Percentiles rank a stretch among this genome's conserved stretches.
phyloP scores from a whole-genome alignment of 2,888 invertebrate species.

The Abrostola triplasia region DNA sequence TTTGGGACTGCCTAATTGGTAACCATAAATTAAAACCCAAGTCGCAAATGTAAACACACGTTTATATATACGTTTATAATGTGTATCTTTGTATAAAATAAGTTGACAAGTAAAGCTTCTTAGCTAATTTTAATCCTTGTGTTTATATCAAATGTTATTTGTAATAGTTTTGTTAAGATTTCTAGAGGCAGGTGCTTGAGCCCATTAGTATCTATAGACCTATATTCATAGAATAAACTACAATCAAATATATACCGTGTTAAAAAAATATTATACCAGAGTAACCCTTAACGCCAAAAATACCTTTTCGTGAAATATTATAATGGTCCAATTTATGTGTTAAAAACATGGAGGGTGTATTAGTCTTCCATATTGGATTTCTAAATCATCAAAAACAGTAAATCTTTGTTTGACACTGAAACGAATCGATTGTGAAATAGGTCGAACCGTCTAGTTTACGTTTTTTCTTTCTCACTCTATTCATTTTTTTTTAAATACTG shows the following conservation, averaged over 20 bases:
- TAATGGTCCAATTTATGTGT: too few species aligned
- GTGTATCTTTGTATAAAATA: slow-evolving; percentile 49
- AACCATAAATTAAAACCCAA: slow-evolving; percentile 32
- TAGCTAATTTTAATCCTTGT: slow-evolving; percentile 43
- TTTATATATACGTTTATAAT: slow-evolving; percentile 41
- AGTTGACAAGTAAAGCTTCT: slow-evolving; percentile 33
- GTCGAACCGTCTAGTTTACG: background rate
- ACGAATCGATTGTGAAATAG: slow-evolving; percentile 29
- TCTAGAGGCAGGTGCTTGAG: slow-evolving; percentile 1
- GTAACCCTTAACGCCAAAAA: too few species aligned
- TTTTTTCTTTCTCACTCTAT: slow-evolving; percentile 15
- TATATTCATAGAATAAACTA: background rate
- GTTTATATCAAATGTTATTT: slow-evolving; percentile 48
- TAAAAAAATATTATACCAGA: too few species aligned
- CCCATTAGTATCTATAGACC: background rate
- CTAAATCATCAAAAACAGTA: slow-evolving; percentile 8
- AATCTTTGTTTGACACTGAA: slow-evolving; percentile 24
- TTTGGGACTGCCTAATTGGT: slow-evolving; percentile 51
- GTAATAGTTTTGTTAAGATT: slow-evolving; percentile 30
- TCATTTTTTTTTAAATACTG: background rate
- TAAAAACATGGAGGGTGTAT: background rate
- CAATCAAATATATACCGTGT: too few species aligned
- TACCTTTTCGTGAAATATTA: too few species aligned
- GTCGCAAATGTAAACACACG: slow-evolving; percentile 18
- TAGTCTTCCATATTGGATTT: slow-evolving; percentile 29